Conservation (phyloP, 2,797 vertebrate species). For the Ara ararauna region DNA sequence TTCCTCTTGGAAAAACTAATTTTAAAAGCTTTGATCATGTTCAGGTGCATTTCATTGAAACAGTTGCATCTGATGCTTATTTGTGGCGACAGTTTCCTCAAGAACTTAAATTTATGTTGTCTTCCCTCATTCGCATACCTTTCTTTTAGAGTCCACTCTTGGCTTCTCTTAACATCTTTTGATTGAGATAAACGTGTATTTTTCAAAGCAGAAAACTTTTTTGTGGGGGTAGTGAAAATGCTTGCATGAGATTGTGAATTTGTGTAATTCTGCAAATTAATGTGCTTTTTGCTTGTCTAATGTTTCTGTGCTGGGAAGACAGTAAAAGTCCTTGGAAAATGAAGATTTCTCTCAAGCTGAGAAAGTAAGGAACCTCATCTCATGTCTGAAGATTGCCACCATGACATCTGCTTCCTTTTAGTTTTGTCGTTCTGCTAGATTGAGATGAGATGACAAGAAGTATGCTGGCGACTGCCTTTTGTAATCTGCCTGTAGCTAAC, state of each 20-base stretch:
- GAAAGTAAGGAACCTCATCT: slow-evolving; percentile 74
- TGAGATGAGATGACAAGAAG: slow-evolving; percentile 70
- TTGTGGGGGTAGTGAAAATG: slow-evolving; percentile 62
- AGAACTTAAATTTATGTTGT: slow-evolving; percentile 39
- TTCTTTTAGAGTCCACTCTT: slow-evolving; percentile 59
- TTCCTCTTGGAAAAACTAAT: not conserved
- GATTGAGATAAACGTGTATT: slow-evolving; percentile 60
- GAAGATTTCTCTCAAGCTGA: slow-evolving; percentile 81
- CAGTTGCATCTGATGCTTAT: slow-evolving; percentile 65
- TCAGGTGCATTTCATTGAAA: slow-evolving; percentile 54
- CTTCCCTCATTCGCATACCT: slow-evolving; percentile 7
- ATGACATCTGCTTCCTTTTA: slow-evolving; percentile 80
- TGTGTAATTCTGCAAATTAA: slow-evolving; percentile 70
- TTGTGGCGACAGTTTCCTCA: slow-evolving; percentile 31
- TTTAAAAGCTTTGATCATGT: not conserved
- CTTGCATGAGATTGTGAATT: slow-evolving; percentile 74
- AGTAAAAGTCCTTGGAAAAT: slow-evolving; percentile 68
- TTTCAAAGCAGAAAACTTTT: slow-evolving; percentile 69
- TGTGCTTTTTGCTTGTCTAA: slow-evolving; percentile 74
- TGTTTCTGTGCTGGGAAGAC: slow-evolving; percentile 65
- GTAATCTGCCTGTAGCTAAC: slow-evolving; percentile 75
- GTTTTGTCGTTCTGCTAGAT: slow-evolving; percentile 76
- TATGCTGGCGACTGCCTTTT: slow-evolving; percentile 75
- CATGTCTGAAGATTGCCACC: slow-evolving; percentile 76
- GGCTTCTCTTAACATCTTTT: slow-evolving; percentile 32